Conservation (phyloP, 2,113 vertebrate species). For the Macquaria australasica region DNA sequence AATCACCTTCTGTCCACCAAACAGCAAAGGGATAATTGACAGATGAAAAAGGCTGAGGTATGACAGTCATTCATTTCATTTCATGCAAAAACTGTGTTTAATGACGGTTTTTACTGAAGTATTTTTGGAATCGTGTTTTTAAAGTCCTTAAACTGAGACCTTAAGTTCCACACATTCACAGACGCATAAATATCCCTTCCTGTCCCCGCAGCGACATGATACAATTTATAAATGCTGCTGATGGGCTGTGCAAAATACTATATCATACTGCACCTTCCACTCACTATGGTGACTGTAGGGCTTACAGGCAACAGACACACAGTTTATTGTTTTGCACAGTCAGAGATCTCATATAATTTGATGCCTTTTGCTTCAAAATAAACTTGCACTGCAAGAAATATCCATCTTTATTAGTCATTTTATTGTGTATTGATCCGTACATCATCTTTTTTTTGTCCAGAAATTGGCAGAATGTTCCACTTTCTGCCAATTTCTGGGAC, state of each 20-base stretch:
- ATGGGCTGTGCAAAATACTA: background rate
- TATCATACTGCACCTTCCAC: background rate
- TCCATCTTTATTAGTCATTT: background rate
- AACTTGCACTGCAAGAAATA: background rate
- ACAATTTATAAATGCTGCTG: background rate
- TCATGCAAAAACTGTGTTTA: background rate
- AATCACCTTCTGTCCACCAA: background rate
- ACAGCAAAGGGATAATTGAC: background rate
- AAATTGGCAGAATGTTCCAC: background rate
- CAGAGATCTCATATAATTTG: background rate
- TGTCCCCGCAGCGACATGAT: background rate
- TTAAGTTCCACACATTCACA: background rate
- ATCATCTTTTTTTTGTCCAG: conserved; percentile 1
- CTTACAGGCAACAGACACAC: background rate
- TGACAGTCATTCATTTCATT: background rate
- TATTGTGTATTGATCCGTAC: conserved; percentile 3
- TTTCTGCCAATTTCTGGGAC: background rate
- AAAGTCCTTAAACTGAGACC: background rate
- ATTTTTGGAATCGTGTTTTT: background rate
- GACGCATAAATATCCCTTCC: background rate
- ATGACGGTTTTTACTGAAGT: background rate
- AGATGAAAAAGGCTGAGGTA: background rate
- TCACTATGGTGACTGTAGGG: background rate
- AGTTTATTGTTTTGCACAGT: background rate
- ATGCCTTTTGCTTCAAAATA: background rate